Conservation (phyloP, 2,797 vertebrate species). For the Presbytis comata region DNA sequence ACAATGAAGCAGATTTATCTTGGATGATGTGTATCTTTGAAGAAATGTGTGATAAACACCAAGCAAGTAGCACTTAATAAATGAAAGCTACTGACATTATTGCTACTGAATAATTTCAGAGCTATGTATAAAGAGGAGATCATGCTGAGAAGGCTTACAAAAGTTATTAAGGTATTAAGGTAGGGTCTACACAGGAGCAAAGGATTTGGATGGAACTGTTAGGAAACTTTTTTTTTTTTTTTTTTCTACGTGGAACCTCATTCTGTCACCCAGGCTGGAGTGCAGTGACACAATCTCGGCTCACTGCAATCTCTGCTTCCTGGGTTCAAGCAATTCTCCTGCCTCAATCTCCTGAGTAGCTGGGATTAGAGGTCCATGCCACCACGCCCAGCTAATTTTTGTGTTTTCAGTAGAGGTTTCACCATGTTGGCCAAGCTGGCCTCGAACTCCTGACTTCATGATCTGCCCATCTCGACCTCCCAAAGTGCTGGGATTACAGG, state of each 20-base stretch:
- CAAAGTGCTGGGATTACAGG: no score
- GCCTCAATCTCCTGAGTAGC: no score
- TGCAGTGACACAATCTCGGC: fast-evolving
- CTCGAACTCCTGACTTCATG: fast-evolving
- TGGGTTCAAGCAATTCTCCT: no score
- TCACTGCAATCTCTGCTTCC: no score
- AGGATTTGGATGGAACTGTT: not conserved
- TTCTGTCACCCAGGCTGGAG: no score
- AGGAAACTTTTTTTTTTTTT: no score
- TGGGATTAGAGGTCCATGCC: no score
- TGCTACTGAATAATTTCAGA: not conserved
- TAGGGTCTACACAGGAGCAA: not conserved
- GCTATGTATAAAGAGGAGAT: not conserved
- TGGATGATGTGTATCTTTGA: not conserved
- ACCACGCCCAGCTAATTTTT: no score
- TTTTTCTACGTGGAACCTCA: no score
- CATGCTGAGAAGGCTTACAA: not conserved
- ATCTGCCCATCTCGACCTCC: no score
- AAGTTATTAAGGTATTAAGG: not conserved
- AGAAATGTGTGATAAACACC: not conserved
- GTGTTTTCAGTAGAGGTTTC: no score
- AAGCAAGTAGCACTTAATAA: not conserved
- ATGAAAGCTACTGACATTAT: not conserved
- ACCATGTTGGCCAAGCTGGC: no score
- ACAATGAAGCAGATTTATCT: not conserved